These are phyloP conservation scores for Brachionus koreanus DNA, from an alignment of 1,140 invertebrate genomes.

Conservation along the genomic window DNA sequence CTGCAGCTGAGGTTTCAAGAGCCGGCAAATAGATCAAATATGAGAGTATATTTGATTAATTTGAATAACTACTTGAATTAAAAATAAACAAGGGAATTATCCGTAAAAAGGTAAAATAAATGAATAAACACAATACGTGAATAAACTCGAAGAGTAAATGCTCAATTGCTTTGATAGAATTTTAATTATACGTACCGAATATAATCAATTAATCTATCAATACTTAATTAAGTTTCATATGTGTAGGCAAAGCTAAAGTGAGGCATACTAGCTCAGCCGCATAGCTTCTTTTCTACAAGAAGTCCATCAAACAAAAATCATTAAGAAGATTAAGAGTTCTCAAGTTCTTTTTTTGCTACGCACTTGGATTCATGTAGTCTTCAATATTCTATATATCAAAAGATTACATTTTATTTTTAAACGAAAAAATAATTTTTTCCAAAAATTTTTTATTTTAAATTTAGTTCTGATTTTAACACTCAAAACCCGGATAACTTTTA, in stretches of 20 bases:
- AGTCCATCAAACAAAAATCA: neutral
- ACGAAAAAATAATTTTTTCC: too few relatives aligned
- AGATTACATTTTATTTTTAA: neutral
- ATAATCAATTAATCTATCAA: conserved; percentile 40
- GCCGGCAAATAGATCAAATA: neutral
- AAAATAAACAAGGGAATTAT: neutral
- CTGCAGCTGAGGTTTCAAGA: neutral
- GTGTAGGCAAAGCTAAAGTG: neutral
- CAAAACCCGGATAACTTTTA: too few relatives aligned
- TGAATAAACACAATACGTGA: conserved; percentile 6
- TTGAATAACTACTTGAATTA: neutral
- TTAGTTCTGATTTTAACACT: too few relatives aligned
- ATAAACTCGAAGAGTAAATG: neutral
- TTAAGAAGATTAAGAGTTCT: conserved; percentile 22
- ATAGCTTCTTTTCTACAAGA: neutral
- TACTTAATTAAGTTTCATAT: neutral
- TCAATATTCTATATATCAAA: neutral
- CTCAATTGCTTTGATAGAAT: conserved; percentile 19
- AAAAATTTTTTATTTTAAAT: too few relatives aligned
- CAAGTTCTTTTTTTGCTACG: neutral
- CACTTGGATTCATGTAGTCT: neutral
- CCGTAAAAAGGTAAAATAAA: neutral
- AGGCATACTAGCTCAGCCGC: neutral
- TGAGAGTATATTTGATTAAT: neutral
- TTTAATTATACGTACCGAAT: conserved; percentile 29